A percentile compares a stretch with the other conserved stretches of the same genome.
Conservation (phyloP, 92 coral and sea anemone genomes). For the Epizoanthus stellaris region DNA sequence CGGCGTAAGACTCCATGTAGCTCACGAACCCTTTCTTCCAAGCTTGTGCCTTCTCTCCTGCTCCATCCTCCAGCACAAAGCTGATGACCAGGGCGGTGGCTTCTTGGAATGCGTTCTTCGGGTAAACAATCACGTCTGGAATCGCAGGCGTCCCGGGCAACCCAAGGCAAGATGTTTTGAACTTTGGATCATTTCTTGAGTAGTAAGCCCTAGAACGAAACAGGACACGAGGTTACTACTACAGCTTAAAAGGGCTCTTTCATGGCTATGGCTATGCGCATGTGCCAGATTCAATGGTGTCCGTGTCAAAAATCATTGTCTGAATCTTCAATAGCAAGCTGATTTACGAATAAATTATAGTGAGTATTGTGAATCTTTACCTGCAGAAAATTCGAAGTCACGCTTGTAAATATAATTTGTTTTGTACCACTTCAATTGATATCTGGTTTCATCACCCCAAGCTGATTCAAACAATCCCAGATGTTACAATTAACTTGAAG, state of each 20-base stretch:
- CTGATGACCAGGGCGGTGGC: conserved; percentile 78
- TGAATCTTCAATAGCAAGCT: too few species aligned
- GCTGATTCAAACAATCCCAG: too few species aligned
- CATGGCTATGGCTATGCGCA: not conserved
- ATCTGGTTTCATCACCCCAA: too few species aligned
- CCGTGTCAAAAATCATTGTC: too few species aligned
- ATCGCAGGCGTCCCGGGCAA: conserved; percentile 77
- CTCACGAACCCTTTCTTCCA: conserved; percentile 87
- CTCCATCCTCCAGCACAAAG: conserved; percentile 76
- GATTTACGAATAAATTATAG: too few species aligned
- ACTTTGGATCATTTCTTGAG: conserved; percentile 1
- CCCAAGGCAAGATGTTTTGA: conserved; percentile 67
- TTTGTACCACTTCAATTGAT: too few species aligned
- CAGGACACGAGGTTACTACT: not conserved
- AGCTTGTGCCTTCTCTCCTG: conserved; percentile 79
- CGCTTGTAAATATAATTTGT: too few species aligned
- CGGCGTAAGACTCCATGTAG: conserved; percentile 69
- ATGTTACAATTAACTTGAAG: too few species aligned
- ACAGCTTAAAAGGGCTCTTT: not conserved
- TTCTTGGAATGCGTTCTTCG: conserved; percentile 58
- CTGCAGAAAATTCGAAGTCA: too few species aligned
- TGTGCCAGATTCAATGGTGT: too few species aligned
- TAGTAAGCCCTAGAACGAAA: not conserved
- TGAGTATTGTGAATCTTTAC: too few species aligned
- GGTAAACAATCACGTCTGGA: conserved; percentile 73